phyloP scores from a whole-genome alignment of 2,888 invertebrate genomes.

The Phyllotreta striolata region DNA sequence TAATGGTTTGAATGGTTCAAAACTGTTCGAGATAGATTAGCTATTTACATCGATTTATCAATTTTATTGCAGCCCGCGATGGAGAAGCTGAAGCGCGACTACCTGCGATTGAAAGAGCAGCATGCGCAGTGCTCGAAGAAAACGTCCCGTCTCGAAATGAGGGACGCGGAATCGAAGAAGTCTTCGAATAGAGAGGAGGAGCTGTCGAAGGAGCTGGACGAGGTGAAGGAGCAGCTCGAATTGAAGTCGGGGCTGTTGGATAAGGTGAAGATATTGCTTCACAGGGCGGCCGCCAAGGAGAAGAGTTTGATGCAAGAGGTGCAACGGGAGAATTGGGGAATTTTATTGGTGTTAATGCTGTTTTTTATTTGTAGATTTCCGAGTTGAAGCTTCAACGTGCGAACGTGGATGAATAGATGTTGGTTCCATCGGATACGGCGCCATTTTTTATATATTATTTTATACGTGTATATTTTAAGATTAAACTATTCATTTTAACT shows the following conservation, averaged over 20 bases:
- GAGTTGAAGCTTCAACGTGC: conserved; percentile 39
- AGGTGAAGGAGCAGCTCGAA: conserved; percentile 65
- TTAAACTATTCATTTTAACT: conserved; percentile 19
- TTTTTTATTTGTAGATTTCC: conserved; percentile 45
- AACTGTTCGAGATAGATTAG: conserved; percentile 1
- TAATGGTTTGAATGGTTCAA: background rate
- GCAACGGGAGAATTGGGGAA: background rate
- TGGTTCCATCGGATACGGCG: conserved; percentile 40
- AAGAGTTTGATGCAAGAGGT: conserved; percentile 69
- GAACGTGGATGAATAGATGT: conserved; percentile 22
- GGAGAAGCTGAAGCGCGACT: conserved; percentile 56
- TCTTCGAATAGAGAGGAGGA: conserved; percentile 44
- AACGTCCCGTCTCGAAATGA: conserved; percentile 54
- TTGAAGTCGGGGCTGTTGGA: conserved; percentile 69
- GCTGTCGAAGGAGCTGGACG: conserved; percentile 60
- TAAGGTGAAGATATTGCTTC: conserved; percentile 70
- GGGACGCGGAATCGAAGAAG: conserved; percentile 51
- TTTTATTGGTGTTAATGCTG: conserved; percentile 17
- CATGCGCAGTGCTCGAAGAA: conserved; percentile 54
- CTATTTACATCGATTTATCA: background rate
- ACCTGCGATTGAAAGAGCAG: conserved; percentile 55
- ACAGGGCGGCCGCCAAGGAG: conserved; percentile 71
- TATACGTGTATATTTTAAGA: conserved; percentile 29
- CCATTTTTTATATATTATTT: conserved; percentile 21
- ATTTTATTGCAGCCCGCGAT: conserved; percentile 49